Evolutionary conservation across 2,113 vertebrate genomes (phyloP).

Genomic region (Corythornis cristatus): DNA sequence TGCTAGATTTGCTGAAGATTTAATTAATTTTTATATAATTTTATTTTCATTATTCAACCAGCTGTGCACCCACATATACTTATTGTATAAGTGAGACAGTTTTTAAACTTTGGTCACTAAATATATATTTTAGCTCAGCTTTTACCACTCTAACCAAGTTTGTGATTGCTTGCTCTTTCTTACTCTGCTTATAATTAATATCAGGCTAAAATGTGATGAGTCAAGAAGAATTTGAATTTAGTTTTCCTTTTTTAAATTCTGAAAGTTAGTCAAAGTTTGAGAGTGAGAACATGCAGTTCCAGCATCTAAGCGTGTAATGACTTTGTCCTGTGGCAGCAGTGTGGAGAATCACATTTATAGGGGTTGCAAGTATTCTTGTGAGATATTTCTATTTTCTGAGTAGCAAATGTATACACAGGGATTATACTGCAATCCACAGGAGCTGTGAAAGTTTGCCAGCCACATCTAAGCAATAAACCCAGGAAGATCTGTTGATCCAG

Average conservation of each 20-base stretch:
- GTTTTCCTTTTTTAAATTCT: background rate
- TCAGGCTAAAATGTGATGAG: background rate
- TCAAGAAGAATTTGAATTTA: background rate
- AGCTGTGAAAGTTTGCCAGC: background rate
- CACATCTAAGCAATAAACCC: background rate
- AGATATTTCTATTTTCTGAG: background rate
- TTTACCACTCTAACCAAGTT: background rate
- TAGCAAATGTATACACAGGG: background rate
- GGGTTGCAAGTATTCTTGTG: background rate
- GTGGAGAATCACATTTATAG: background rate
- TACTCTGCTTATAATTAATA: background rate
- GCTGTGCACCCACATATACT: background rate
- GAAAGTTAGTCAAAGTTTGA: background rate
- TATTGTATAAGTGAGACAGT: background rate
- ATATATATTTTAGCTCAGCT: background rate
- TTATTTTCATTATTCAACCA: slow-evolving; percentile 4
- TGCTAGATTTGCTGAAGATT: background rate
- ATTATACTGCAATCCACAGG: background rate
- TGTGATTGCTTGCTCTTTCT: background rate
- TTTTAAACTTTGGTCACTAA: background rate
- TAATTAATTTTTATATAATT: slow-evolving; percentile 7
- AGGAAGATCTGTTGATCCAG: background rate
- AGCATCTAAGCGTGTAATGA: background rate
- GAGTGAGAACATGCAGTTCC: background rate
- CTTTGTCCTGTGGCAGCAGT: background rate